Evolutionary conservation across 2,113 vertebrate species (phyloP), one percentile per base, ranked within the genome.

Genomic region (Electrona antarctica): DNA sequence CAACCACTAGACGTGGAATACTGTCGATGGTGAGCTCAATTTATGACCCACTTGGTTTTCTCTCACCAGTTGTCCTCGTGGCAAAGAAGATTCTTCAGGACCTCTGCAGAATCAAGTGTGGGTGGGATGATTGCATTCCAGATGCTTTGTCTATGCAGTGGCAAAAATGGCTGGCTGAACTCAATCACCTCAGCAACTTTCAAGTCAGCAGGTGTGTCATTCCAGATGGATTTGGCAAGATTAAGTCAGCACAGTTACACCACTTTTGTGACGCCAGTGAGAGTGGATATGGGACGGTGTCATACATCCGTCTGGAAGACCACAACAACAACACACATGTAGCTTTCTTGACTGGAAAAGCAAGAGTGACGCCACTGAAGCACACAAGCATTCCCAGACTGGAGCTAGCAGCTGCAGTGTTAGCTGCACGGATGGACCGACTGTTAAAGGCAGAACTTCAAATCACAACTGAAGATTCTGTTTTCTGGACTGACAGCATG

Each of bases 401-500:
- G 29, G 29, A 33, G 29, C 29, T 33, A 2, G 29, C 29, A 33
- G 29, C 29, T 33, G 29, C 29, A 2, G 29, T 33, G 29, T 33
- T 33, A 33, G 29, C 50, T 8, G 12, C 50, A n/a, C 54, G 14
- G 6, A 4, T 57, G 33, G n/a, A 47, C 8, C 45, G 14, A n/a
- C 52, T 57, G 52, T 8, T 48, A 28, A 56, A 13, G 8, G 9
- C 13, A 11, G 50, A 41, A 29, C 15, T 54, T 11, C 12, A 21
- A 41, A 46, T 33, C 4, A 1, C 15, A 50, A 46, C 57, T 6
- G 7, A 46, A 33, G 7, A 52, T 4, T 62, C 59, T 14, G 48
- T 61, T 7, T 55, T 62, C 15, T 71, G 59, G 49, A 61, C 69
- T 52, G 59, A 69, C 47, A 60, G 56, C 10, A 29, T n/a, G 5